Conservation (phyloP, 2,113 vertebrate genomes). For the Gallinago undulata region DNA sequence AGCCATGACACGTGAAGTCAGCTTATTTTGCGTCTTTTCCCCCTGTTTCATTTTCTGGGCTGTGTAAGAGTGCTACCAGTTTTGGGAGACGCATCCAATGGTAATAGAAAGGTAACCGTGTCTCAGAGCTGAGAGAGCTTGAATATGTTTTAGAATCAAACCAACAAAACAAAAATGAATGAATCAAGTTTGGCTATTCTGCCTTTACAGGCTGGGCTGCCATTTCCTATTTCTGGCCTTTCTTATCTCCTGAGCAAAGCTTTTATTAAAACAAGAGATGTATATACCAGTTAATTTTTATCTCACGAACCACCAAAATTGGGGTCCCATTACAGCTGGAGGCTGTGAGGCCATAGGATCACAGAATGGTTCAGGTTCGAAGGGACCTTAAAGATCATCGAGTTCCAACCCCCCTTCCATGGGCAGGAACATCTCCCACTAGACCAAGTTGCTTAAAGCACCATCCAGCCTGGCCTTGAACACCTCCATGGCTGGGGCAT, state of each 20-base stretch:
- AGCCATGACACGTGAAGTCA: not conserved
- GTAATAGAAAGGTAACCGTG: not conserved
- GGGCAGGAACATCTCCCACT: not conserved
- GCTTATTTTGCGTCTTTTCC: not conserved
- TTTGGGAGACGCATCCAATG: not conserved
- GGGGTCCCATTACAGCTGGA: not conserved
- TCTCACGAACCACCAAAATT: accelerated
- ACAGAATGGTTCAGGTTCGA: not conserved
- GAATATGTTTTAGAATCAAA: not conserved
- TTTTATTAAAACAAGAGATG: not conserved
- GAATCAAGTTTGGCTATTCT: not conserved
- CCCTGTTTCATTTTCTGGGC: not conserved
- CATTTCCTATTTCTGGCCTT: not conserved
- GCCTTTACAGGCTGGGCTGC: not conserved
- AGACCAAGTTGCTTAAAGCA: not conserved
- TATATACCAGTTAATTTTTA: not conserved
- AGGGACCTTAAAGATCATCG: not conserved
- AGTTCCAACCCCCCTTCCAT: not conserved
- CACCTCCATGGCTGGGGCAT: not conserved
- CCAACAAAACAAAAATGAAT: not conserved
- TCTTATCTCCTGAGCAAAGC: not conserved
- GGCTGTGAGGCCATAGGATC: not conserved
- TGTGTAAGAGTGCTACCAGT: accelerated
- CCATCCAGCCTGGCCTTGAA: not conserved
- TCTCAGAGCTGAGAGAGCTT: not conserved